Percentiles rank a stretch among this genome's conserved stretches.
These are phyloP conservation scores for Drosophila repletoides DNA, from an alignment of 1,140 invertebrate genomes.

Conservation along the genomic window DNA sequence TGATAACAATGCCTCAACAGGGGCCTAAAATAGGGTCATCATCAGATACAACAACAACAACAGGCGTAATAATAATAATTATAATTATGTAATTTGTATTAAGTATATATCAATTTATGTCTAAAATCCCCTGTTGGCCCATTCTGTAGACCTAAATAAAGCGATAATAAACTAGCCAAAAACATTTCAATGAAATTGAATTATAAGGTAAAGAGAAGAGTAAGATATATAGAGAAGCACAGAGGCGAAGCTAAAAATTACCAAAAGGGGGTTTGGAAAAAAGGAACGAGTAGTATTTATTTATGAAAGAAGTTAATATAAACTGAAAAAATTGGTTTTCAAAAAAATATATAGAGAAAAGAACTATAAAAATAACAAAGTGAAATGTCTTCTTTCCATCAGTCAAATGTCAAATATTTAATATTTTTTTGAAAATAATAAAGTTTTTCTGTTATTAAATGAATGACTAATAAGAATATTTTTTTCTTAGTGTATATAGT, in stretches of 20 bases:
- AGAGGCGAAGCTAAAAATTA: slow-evolving; percentile 1
- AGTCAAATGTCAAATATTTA: too few species aligned
- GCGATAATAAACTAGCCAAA: slow-evolving; percentile 61
- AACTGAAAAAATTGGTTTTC: too few species aligned
- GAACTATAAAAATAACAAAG: too few species aligned
- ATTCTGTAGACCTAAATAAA: slow-evolving; percentile 34
- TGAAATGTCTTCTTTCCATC: too few species aligned
- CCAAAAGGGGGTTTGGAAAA: background rate
- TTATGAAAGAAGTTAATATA: too few species aligned
- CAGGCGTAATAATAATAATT: slow-evolving; percentile 29
- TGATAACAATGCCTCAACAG: slow-evolving; percentile 45
- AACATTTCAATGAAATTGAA: slow-evolving; percentile 49
- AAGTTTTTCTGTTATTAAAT: too few species aligned
- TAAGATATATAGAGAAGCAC: background rate
- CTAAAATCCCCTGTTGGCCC: slow-evolving; percentile 28
- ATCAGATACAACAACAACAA: slow-evolving; percentile 31
- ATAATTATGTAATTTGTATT: slow-evolving; percentile 76
- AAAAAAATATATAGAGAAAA: too few species aligned
- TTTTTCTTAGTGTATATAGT: too few species aligned
- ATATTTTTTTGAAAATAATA: too few species aligned
- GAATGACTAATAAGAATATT: too few species aligned
- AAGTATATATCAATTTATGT: slow-evolving; percentile 49
- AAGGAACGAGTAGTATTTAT: too few species aligned
- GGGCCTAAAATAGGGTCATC: slow-evolving; percentile 31
- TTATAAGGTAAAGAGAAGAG: slow-evolving; percentile 25